phyloP scores from a whole-genome alignment of 2,113 vertebrate genomes.

The Peucedramus taeniatus region DNA sequence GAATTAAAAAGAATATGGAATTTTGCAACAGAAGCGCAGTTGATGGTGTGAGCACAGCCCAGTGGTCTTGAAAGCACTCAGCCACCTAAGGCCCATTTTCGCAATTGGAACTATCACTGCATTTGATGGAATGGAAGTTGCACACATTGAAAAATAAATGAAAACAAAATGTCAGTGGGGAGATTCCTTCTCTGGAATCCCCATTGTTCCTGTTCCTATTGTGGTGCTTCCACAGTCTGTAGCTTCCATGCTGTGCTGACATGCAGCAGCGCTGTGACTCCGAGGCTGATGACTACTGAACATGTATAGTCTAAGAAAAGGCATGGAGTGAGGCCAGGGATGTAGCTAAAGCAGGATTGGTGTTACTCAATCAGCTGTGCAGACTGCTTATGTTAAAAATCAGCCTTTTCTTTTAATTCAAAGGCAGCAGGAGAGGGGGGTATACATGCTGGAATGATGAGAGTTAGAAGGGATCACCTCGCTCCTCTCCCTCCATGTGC shows the following conservation, averaged over 20 bases:
- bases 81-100: background rate
- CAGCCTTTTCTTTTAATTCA: background rate
- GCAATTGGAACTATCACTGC: background rate
- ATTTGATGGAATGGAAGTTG: conserved; percentile 16
- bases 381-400: background rate
- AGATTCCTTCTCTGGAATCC: background rate
- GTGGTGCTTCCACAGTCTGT: background rate
- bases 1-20: background rate
- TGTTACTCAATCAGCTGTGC: background rate
- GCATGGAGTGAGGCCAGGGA: background rate
- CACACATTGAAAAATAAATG: background rate
- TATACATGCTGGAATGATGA: background rate
- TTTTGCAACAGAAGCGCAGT: background rate
- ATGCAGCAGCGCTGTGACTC: background rate
- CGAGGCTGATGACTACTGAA: background rate
- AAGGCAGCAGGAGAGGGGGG: background rate
- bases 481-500: background rate
- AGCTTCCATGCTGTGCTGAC: background rate
- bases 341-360: background rate
- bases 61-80: background rate
- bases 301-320: background rate
- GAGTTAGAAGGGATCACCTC: background rate
- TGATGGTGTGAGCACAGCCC: background rate
- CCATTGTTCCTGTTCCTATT: background rate
- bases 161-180: background rate